Evolutionary conservation across 2,888 invertebrate species (phyloP), one percentile per base, ranked within the genome.

Genomic region (Dasypolia templi): DNA sequence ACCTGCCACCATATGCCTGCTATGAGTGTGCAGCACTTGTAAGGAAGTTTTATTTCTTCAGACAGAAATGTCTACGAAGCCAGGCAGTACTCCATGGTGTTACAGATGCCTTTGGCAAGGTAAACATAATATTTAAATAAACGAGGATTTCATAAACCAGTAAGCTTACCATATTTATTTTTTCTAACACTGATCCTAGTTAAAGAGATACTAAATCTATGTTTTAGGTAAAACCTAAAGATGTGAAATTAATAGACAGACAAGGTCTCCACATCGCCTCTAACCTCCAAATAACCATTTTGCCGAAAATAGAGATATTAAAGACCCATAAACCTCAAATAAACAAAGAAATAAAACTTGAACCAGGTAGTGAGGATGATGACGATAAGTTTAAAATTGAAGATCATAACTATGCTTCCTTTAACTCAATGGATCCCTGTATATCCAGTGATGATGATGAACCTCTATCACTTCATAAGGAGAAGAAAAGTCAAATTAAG

Each of bases 371-470:
- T 11, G 56, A 55, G 2, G 49, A 59, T 39, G 78, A 68, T 0
- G 87, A 89, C 14, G 66, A 86, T 0, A 85, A 62, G 71, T 83
- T 93, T 3, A 94, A 95, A 75, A 86, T 90, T 53, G 94, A 94
- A 74, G 86, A 89, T 55, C 59, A 83, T 42, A 86, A 82, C 26
- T 69, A 69, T 62, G 90, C 90, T 39, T 67, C 44, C 2, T 70
- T 70, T 12, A 63, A 66, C 0, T 65, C 64, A 82, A 72, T 71
- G 11, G 78, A 80, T 17, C 49, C 42, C 12, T 26, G 35, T 4
- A 26, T 88, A 19, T 91, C 91, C 3, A 94, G 93, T 81, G 94
- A 94, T 82, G 94, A 94, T 82, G 93, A 95, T 87, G 51, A 95
- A 76, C 82, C 82, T 4, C 44, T 82, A 6, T 80, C 82, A 4